Evolutionary conservation across 2,888 invertebrate genomes (phyloP).

Genomic region (Nomada ruficornis): DNA sequence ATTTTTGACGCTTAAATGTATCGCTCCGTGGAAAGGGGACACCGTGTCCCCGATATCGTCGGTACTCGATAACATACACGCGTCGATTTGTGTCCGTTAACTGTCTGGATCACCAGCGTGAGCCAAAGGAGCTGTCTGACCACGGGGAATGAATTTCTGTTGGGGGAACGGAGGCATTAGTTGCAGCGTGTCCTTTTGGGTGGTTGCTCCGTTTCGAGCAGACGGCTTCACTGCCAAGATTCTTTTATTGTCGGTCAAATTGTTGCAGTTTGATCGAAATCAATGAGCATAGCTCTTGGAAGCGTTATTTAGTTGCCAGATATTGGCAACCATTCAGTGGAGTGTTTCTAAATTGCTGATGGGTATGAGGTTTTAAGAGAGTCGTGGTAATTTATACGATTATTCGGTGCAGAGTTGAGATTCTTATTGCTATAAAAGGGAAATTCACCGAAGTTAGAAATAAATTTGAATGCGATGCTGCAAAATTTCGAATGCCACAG

Average conservation of each 20-base stretch:
- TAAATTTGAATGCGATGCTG: background rate
- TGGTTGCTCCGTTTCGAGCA: background rate
- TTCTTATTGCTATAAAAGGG: no score
- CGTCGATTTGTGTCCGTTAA: constrained; percentile 7
- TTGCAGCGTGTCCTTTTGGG: constrained; percentile 5
- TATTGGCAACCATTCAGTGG: constrained; percentile 45
- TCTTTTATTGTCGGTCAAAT: constrained; percentile 35
- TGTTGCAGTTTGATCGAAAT: constrained; percentile 32
- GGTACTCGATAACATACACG: background rate
- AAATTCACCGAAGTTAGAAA: background rate
- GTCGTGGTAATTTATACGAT: constrained; percentile 11
- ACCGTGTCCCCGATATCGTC: background rate
- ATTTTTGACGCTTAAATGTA: constrained; percentile 21
- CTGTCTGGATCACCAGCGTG: background rate
- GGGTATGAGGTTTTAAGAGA: constrained; percentile 3
- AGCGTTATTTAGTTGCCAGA: constrained; percentile 28
- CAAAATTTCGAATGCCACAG: no score
- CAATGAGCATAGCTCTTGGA: constrained; percentile 1
- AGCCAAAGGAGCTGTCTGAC: constrained; percentile 30
- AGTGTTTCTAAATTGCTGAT: constrained; percentile 22
- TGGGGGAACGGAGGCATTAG: constrained; percentile 11
- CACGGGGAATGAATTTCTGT: constrained; percentile 29
- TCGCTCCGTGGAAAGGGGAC: background rate
- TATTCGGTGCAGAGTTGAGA: no score
- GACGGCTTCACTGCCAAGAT: constrained; percentile 38